Evolutionary conservation across 2,113 vertebrate genomes (phyloP), one percentile per base, ranked within the genome.

Genomic region (Microcebus jonahi): DNA sequence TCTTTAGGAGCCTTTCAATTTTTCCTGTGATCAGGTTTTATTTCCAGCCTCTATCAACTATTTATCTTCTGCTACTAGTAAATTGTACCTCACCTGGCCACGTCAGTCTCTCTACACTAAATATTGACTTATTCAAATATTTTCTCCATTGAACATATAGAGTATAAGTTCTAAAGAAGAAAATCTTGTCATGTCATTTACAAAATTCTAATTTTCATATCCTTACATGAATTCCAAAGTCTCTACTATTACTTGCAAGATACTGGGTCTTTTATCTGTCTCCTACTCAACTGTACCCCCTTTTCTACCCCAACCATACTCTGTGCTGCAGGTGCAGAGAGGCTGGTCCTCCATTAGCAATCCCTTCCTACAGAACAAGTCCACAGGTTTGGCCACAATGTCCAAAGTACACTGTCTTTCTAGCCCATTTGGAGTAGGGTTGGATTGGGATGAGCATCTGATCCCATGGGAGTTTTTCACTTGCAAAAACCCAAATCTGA

Each of bases 221-320:
- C 0, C 4, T 0, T 36, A 21, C 5, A 48, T 45, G 42, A 79
- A 67, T 2, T 59, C 29, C 45, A 39, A 79, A 83, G 18, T 83
- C 48, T 6, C 45, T 36, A 6, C 15, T 59, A 4, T 36, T 77
- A 65, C 25, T 71, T 91, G n/a, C 14, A 36, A 82, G 13, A 67
- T 23, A 48, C 20, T 25, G 23, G 23, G 5, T 71, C 57, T 82
- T 70, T 63, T 81, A 8, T 75, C 8, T 89, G 31, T 70, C 1
- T 3, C 0, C 2, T 79, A 0, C 7, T 80, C 59, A 34, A 0
- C 6, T 10, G 8, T 23, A n/a, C 5, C 3, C 15, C 18, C 2
- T 75, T 13, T 5, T 87, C 29, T 9, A 68, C 48, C 10, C 8
- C 34, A 70, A 8, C 1, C 12, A 20, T 10, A 8, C 1, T 42